Base-by-base conservation (phyloP, 2,797 vertebrate species). In the Anableps anableps region DNA sequence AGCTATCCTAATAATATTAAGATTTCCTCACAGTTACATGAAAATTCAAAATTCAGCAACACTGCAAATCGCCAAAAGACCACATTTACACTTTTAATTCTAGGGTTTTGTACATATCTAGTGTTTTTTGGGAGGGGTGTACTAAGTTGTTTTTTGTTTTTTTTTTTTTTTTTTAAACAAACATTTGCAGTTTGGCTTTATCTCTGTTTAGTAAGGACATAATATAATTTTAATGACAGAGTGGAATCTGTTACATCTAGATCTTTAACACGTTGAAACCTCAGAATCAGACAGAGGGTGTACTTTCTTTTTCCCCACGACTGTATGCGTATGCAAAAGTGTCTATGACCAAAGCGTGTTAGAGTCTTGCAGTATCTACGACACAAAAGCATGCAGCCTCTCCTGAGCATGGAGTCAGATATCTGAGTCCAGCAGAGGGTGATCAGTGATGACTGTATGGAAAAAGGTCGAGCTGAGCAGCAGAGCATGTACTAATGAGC, bases 391-490 rank as follows among this genome's bases (percentile, higher is more conserved):
- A 19, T 17, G 58, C 26, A 29, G 55, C 55, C 50, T 10, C 41
- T 74, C 45, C 45, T 74, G 72, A 68, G 23, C 17, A n/a, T 29
- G 55, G 68, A 60, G 82, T 74, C 76, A 41, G 78, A 79, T 78
- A 74, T 45, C 75, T 38, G 53, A 64, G 29, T 26, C 43, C 47
- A 26, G 70, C 14, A 16, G 13, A 71, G 7, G 48, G 53, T 29
- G 55, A 79, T 71, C 68, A 31, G 80, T 1, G 29, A 62, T 79
- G 88, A 88, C 80, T 71, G 51, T 58, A 68, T 89, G 74, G 45
- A 84, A 81, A 75, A 81, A 72, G 71, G 74, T 76, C 68, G 64
- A 80, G 79, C 76, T 83, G 84, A 68, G 81, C 81, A 84, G 78
- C 86, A 51, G 78, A 83, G 80, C 76, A 23, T 64, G 45, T 19